phyloP scores from a whole-genome alignment of 2,113 vertebrate species.

The Chinchilla lanigera region DNA sequence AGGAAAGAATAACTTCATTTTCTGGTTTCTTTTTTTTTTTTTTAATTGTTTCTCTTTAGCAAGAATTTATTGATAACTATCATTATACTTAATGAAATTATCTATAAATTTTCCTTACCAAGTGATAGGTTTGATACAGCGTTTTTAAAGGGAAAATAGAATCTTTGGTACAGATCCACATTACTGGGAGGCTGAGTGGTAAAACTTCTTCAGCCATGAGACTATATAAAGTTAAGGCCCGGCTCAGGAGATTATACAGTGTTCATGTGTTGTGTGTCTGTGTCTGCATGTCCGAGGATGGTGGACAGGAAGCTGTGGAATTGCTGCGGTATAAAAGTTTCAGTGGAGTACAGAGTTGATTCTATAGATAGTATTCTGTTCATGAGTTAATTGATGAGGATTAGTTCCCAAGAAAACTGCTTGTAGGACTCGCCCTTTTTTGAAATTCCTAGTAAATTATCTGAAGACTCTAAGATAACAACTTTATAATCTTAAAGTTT shows the following conservation, averaged over 20 bases:
- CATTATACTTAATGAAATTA: neutral
- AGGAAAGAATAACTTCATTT: neutral
- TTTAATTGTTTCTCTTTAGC: conserved; percentile 10
- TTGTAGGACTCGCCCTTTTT: conserved; percentile 32
- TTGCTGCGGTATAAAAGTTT: neutral
- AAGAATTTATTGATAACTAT: conserved; percentile 47
- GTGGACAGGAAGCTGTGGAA: neutral
- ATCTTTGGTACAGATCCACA: neutral
- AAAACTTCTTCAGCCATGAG: conserved; percentile 34
- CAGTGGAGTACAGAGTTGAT: conserved; percentile 3
- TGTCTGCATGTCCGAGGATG: neutral
- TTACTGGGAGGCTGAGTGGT: neutral
- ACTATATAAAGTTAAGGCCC: conserved; percentile 7
- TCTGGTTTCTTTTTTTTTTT: neutral
- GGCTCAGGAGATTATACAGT: neutral
- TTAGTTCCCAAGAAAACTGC: conserved; percentile 41
- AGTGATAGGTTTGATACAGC: neutral
- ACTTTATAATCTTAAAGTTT: conserved; percentile 23
- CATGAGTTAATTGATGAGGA: neutral
- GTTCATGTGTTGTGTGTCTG: neutral
- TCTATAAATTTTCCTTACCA: conserved; percentile 44
- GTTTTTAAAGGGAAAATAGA: conserved; percentile 58
- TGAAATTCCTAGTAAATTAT: conserved; percentile 45
- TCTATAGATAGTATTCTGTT: neutral
- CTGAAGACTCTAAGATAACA: conserved; percentile 44